These are phyloP conservation scores for Lasioglossum oenotherae DNA, from an alignment of 2,888 invertebrate species.

Conservation along the genomic window DNA sequence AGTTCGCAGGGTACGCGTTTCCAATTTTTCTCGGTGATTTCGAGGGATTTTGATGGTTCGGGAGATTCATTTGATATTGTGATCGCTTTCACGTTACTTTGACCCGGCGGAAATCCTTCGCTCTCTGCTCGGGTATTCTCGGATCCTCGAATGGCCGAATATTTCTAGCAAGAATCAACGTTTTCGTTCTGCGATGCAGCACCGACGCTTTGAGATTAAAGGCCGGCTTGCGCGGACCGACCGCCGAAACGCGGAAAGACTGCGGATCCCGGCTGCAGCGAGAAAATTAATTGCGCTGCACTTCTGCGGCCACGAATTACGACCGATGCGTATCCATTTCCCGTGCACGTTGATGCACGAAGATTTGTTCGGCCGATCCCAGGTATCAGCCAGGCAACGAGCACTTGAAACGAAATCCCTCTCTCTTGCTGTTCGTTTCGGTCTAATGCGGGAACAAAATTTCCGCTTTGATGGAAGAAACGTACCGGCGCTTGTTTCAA, in stretches of 20 bases:
- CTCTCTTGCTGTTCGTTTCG: not conserved
- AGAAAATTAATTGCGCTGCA: constrained; percentile 69
- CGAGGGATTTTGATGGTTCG: not conserved
- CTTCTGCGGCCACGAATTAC: constrained; percentile 69
- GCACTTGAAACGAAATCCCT: not conserved
- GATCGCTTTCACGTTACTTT: not conserved
- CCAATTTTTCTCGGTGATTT: not conserved
- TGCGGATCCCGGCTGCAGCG: constrained; percentile 67
- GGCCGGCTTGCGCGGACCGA: constrained; percentile 40
- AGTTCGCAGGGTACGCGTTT: not conserved
- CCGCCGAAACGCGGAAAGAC: constrained; percentile 65
- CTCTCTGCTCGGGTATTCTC: not conserved
- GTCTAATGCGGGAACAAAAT: constrained; percentile 4
- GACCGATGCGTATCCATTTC: constrained; percentile 68
- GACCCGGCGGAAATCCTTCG: not conserved
- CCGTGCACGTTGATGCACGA: constrained; percentile 60
- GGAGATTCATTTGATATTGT: not conserved
- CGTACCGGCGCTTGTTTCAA: not conserved
- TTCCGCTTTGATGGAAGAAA: not conserved
- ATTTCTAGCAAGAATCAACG: constrained; percentile 43
- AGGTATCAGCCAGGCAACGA: constrained; percentile 20
- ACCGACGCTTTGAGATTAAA: constrained; percentile 54
- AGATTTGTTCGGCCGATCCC: constrained; percentile 54
- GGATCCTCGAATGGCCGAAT: constrained; percentile 15
- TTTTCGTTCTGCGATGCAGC: constrained; percentile 27